Conservation (phyloP, 2,113 vertebrate genomes). For the Caranx melampygus region DNA sequence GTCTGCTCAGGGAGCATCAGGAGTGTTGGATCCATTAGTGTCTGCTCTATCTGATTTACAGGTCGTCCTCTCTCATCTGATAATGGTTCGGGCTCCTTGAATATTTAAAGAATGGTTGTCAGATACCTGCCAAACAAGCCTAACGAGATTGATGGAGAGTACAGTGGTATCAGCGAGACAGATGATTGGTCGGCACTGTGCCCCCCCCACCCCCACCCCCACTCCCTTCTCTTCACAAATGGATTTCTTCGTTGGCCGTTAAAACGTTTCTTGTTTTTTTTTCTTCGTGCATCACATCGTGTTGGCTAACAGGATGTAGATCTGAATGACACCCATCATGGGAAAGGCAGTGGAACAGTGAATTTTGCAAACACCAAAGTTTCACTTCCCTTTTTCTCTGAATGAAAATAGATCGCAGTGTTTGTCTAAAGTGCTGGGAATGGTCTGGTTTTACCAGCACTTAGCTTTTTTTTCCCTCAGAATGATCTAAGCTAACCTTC, state of each 20-base stretch:
- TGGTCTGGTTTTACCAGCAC: neutral
- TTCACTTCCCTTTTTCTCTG: slow-evolving; percentile 64
- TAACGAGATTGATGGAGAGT: slow-evolving; percentile 66
- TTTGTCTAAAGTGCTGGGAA: slow-evolving; percentile 13
- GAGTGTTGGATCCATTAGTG: slow-evolving; percentile 76
- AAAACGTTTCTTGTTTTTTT: neutral
- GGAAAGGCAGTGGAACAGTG: neutral
- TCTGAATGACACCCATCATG: slow-evolving; percentile 37
- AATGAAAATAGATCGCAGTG: neutral
- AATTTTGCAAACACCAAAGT: slow-evolving; percentile 57
- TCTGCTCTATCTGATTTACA: slow-evolving; percentile 78
- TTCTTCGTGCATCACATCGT: neutral
- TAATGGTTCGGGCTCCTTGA: slow-evolving; percentile 74
- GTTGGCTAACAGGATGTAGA: slow-evolving; percentile 70
- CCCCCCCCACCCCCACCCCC: neutral
- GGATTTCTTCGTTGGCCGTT: slow-evolving; percentile 1
- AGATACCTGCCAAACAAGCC: slow-evolving; percentile 76
- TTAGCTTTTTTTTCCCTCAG: slow-evolving; percentile 4
- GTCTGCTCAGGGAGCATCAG: slow-evolving; percentile 49
- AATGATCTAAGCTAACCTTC: neutral
- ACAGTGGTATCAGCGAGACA: slow-evolving; percentile 31
- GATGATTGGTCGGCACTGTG: neutral
- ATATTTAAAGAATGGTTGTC: slow-evolving; percentile 79
- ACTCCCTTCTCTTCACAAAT: neutral
- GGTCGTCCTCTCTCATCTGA: slow-evolving; percentile 74